Evolutionary conservation across 2,888 invertebrate genomes (phyloP).

Genomic region (Mythimna vitellina): DNA sequence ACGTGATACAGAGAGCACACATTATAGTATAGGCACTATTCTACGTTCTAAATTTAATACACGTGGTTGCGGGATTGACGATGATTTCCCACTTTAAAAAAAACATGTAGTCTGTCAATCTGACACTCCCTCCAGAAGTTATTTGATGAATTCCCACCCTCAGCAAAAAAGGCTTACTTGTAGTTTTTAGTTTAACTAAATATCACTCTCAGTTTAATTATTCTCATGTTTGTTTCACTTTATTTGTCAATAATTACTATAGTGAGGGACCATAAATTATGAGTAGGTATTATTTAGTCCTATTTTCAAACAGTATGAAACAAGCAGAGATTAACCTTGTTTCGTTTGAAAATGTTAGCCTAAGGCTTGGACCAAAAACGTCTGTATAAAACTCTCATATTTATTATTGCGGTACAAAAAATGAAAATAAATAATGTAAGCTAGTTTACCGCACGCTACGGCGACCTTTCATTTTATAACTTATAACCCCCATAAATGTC

Average conservation of each 20-base stretch:
- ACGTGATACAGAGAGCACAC: conserved; percentile 36
- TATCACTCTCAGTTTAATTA: conserved; percentile 21
- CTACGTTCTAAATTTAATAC: conserved; percentile 7
- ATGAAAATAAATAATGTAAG: conserved; percentile 49
- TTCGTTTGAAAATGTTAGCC: conserved; percentile 38
- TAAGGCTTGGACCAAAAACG: conserved; percentile 13
- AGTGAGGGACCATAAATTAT: conserved; percentile 13
- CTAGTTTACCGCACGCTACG: conserved; percentile 60
- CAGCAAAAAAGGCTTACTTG: too few species aligned
- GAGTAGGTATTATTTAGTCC: conserved; percentile 1
- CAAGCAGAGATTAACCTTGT: conserved; percentile 23
- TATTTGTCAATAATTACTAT: conserved; percentile 16
- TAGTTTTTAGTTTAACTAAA: background rate
- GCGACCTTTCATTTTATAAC: conserved; percentile 63
- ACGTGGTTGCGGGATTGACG: too few species aligned
- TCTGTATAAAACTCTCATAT: conserved; percentile 34
- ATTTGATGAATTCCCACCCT: too few species aligned
- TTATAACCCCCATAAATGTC: conserved; percentile 65
- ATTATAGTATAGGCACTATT: conserved; percentile 10
- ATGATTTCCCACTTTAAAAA: too few species aligned
- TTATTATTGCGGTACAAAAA: conserved; percentile 44
- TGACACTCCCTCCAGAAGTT: too few species aligned
- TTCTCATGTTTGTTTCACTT: background rate
- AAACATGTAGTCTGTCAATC: background rate
- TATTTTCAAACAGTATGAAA: conserved; percentile 27